Conservation (phyloP, 2,888 invertebrate species). For the Cryptocheilus praepositus region DNA sequence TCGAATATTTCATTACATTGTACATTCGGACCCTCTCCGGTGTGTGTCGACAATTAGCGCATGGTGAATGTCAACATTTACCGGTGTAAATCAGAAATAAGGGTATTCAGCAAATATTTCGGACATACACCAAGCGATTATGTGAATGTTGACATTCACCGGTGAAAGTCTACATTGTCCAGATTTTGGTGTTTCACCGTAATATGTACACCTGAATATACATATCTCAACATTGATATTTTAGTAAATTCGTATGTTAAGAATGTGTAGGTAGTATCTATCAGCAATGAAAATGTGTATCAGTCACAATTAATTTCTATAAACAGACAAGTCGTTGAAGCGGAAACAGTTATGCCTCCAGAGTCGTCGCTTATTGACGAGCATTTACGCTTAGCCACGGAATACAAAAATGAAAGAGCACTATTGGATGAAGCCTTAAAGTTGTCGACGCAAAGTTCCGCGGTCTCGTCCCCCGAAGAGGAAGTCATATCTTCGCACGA, state of each 20-base stretch:
- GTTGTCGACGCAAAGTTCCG: constrained; percentile 48
- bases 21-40: too few species aligned
- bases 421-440: constrained; percentile 68
- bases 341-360: constrained; percentile 36
- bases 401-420: constrained; percentile 70
- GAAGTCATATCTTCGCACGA: constrained; percentile 61
- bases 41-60: too few species aligned
- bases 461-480: constrained; percentile 21
- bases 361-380: constrained; percentile 58
- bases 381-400: constrained; percentile 67
- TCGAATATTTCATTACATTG: too few species aligned
- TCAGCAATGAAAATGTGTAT: constrained; percentile 43
- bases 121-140: too few species aligned
- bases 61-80: too few species aligned
- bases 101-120: too few species aligned
- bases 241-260: constrained; percentile 4
- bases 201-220: neutral
- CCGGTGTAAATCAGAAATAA: too few species aligned
- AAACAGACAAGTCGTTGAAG: constrained; percentile 33
- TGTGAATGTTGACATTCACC: too few species aligned
- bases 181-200: neutral
- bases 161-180: too few species aligned
- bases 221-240: too few species aligned
- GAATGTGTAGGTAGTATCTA: neutral
- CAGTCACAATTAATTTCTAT: too few species aligned